Conservation (phyloP, 2,797 vertebrate genomes). For the Peromyscus nudipes region DNA sequence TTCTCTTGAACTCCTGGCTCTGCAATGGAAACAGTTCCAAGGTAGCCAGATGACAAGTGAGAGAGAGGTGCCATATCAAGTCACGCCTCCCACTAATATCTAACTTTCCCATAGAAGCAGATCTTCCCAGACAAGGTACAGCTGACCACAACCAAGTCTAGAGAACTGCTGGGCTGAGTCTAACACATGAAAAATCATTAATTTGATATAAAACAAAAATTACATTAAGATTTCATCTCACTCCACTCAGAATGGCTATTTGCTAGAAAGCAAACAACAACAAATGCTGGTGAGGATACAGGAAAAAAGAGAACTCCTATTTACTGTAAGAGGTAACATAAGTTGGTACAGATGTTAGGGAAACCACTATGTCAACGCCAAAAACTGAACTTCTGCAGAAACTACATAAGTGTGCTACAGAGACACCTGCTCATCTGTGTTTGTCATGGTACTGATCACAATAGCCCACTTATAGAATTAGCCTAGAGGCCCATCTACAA, state of each 20-base stretch:
- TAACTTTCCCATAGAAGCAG: not conserved
- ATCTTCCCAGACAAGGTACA: not conserved
- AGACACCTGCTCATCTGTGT: not conserved
- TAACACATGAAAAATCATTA: not conserved
- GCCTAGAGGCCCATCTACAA: not conserved
- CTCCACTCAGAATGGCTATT: not conserved
- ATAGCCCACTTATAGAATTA: not conserved
- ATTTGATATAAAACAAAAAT: not conserved
- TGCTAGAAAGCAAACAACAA: not conserved
- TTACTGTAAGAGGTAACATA: not conserved
- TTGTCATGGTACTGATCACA: not conserved
- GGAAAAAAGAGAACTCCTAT: too few relatives aligned
- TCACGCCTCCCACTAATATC: not conserved
- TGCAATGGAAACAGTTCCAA: not conserved
- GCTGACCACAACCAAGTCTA: not conserved
- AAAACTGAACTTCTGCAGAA: not conserved
- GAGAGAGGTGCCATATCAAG: rapidly evolving
- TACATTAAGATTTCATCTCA: not conserved
- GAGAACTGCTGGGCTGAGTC: not conserved
- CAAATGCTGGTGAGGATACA: not conserved
- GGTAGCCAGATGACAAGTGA: not conserved
- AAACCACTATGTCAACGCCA: not conserved
- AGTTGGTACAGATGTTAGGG: not conserved
- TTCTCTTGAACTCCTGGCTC: not conserved
- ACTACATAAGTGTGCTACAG: not conserved